Percentiles rank a stretch among this genome's conserved stretches.
These are phyloP conservation scores for Triplophysa tibetana DNA, from an alignment of 2,113 vertebrate species.

Conservation along the genomic window DNA sequence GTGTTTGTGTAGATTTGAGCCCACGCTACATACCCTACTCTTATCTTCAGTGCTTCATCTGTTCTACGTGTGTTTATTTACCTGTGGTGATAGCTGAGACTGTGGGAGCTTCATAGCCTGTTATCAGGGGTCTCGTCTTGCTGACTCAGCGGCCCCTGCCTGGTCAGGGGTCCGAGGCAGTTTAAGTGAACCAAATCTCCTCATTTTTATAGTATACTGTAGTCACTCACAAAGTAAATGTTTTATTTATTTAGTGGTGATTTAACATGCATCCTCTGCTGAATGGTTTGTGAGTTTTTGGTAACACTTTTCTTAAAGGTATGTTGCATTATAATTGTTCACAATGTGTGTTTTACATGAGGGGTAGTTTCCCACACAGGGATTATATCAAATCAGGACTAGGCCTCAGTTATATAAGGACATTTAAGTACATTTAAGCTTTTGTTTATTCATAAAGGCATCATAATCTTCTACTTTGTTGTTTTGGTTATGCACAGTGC, in stretches of 20 bases:
- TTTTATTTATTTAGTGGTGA: neutral
- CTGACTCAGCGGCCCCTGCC: slow-evolving; percentile 32
- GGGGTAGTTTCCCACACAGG: too few relatives aligned
- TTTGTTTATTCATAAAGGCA: slow-evolving; percentile 14
- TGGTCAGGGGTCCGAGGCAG: neutral
- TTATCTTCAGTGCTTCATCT: slow-evolving; percentile 43
- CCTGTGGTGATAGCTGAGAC: slow-evolving; percentile 31
- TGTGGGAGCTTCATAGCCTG: slow-evolving; percentile 8
- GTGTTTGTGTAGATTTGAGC: slow-evolving; percentile 18
- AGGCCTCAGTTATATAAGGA: too few relatives aligned
- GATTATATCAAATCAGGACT: too few relatives aligned
- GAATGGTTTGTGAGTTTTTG: too few relatives aligned
- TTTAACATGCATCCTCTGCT: neutral
- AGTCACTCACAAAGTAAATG: neutral
- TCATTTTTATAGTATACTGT: neutral
- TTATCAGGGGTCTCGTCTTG: slow-evolving; percentile 6
- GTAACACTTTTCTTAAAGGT: too few relatives aligned
- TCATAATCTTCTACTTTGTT: neutral
- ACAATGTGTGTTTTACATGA: too few relatives aligned
- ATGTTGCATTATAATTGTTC: too few relatives aligned
- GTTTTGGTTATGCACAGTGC: slow-evolving; percentile 9
- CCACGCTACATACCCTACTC: slow-evolving; percentile 19
- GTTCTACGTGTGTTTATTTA: slow-evolving; percentile 39
- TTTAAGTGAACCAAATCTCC: neutral
- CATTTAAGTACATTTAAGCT: neutral